Percentiles rank a stretch among this genome's conserved stretches.
These are phyloP conservation scores for Ips nitidus DNA, from an alignment of 1,140 invertebrate species.

Conservation along the genomic window DNA sequence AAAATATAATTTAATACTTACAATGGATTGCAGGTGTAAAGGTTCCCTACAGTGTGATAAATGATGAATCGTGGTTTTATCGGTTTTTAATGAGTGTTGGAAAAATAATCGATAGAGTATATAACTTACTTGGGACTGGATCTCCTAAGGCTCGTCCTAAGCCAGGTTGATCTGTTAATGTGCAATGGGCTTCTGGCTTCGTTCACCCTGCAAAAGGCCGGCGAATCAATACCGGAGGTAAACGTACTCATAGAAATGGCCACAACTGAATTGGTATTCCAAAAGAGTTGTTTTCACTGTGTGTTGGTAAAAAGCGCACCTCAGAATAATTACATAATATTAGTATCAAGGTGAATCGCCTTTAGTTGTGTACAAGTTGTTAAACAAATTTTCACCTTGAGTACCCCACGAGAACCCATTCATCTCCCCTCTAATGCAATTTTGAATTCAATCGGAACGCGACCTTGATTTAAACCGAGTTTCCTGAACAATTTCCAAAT, in stretches of 20 bases:
- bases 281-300: too few species aligned
- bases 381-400: slow-evolving; percentile 16
- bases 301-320: too few species aligned
- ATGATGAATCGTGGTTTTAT: too few species aligned
- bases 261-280: too few species aligned
- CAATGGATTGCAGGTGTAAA: too few species aligned
- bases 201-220: slow-evolving; percentile 34
- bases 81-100: too few species aligned
- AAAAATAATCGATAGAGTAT: too few species aligned
- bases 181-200: slow-evolving; percentile 39
- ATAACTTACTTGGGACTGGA: slow-evolving; percentile 67
- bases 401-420: not conserved
- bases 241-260: not conserved
- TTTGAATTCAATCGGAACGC: not conserved
- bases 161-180: slow-evolving; percentile 73
- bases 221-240: not conserved
- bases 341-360: slow-evolving; percentile 18
- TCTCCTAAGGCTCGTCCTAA: slow-evolving; percentile 71
- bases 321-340: not conserved
- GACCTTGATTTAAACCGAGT: too few species aligned
- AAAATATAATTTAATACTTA: too few species aligned
- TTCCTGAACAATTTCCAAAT: too few species aligned
- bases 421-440: not conserved
- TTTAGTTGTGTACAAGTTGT: not conserved
- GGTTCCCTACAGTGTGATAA: too few species aligned